Conservation (phyloP, 2,888 invertebrate species). For the Idaea biselata region DNA sequence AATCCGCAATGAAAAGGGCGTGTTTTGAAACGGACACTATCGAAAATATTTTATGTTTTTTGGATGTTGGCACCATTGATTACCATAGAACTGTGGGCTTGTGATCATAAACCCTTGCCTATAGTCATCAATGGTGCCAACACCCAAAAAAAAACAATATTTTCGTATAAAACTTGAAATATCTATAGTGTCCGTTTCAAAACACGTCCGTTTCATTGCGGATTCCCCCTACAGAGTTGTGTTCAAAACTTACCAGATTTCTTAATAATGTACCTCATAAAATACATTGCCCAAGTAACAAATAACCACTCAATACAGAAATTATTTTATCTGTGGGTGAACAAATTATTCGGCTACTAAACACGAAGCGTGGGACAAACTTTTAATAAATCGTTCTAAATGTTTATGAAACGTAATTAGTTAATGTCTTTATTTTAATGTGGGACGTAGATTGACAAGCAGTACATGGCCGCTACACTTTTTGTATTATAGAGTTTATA, state of each 20-base stretch:
- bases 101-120: no score
- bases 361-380: constrained; percentile 19
- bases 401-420: constrained; percentile 9
- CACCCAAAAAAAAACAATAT: no score
- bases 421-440: constrained; percentile 1
- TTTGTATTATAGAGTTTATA: not conserved
- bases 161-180: no score
- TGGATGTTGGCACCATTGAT: no score
- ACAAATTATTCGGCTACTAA: constrained; percentile 13
- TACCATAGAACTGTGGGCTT: no score
- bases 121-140: no score
- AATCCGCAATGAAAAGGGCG: no score
- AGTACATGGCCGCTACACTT: not conserved
- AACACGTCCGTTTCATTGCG: no score
- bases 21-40: no score
- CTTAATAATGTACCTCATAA: not conserved
- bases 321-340: constrained; percentile 26
- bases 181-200: no score
- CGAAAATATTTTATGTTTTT: no score
- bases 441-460: not conserved
- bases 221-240: no score
- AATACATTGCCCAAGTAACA: not conserved
- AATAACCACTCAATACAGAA: constrained; percentile 12
- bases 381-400: constrained; percentile 15
- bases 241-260: not conserved